Evolutionary conservation across 2,113 vertebrate species (phyloP).

Genomic region (Halcyon malimbica): DNA sequence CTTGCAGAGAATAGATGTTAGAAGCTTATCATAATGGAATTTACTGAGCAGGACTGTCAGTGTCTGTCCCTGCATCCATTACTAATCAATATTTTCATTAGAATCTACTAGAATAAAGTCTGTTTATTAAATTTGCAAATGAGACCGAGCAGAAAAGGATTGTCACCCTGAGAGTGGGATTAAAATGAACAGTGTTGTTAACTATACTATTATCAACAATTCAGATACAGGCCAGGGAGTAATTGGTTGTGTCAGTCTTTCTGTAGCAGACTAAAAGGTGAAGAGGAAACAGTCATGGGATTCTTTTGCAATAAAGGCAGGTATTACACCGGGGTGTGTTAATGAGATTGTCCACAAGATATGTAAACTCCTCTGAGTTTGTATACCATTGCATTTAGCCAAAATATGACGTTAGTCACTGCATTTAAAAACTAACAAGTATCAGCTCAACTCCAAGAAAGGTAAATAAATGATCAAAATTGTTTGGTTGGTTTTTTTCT

Average conservation of each 20-base stretch:
- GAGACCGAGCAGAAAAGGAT: neutral
- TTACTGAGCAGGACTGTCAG: neutral
- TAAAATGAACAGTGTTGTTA: neutral
- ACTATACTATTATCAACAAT: neutral
- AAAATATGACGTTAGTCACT: neutral
- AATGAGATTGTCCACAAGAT: neutral
- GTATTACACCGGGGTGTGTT: neutral
- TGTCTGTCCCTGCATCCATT: neutral
- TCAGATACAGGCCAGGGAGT: neutral
- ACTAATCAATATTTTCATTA: neutral
- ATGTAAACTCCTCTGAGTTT: neutral
- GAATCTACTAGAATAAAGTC: neutral
- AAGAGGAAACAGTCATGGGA: neutral
- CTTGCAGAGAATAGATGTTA: neutral
- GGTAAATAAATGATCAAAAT: neutral
- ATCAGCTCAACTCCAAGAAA: neutral
- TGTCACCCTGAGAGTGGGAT: neutral
- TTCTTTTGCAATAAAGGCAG: neutral
- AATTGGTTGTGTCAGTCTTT: constrained; percentile 1
- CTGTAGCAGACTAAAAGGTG: neutral
- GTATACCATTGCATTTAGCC: neutral
- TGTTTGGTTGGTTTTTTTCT: neutral
- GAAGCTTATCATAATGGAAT: neutral
- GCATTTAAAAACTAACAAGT: neutral
- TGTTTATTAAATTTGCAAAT: neutral